These are phyloP conservation scores for Thalassoma bifasciatum DNA, from an alignment of 2,113 vertebrate genomes.

Conservation along the genomic window DNA sequence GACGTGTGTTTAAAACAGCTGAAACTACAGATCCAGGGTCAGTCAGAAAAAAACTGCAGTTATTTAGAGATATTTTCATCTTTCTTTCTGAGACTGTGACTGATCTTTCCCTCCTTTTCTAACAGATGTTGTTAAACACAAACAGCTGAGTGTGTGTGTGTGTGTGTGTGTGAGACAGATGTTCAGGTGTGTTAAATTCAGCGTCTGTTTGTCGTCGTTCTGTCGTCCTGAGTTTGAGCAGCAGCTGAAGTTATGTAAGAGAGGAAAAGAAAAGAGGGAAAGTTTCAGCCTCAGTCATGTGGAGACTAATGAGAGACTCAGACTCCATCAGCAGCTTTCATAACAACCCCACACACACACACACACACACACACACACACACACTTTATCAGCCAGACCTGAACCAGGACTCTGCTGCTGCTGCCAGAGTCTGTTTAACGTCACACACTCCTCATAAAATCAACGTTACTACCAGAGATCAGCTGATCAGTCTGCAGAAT, in stretches of 20 bases:
- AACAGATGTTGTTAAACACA: background rate
- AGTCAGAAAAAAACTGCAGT: no score
- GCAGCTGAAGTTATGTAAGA: conserved; percentile 41
- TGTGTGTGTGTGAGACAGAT: no score
- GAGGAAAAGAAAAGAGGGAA: conserved; percentile 11
- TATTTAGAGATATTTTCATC: no score
- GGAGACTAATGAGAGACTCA: conserved; percentile 33
- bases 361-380: no score
- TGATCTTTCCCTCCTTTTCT: no score
- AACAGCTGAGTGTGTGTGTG: no score
- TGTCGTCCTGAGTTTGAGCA: background rate
- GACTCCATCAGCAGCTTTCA: conserved; percentile 15
- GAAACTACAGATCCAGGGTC: no score
- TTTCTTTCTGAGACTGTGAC: no score
- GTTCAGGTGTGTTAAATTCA: background rate
- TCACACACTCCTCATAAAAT: background rate
- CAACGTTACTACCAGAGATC: background rate
- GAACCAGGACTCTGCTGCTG: conserved; percentile 8
- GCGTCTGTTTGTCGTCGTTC: background rate
- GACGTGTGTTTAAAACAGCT: no score
- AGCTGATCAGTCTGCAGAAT: background rate
- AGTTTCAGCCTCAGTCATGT: conserved; percentile 42
- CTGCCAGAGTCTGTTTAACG: background rate
- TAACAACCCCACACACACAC: conserved; percentile 3
- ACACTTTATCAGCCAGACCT: conserved; percentile 11